These are phyloP conservation scores for Drosophila peninsularis DNA, from an alignment of 2,888 invertebrate species.

Conservation along the genomic window DNA sequence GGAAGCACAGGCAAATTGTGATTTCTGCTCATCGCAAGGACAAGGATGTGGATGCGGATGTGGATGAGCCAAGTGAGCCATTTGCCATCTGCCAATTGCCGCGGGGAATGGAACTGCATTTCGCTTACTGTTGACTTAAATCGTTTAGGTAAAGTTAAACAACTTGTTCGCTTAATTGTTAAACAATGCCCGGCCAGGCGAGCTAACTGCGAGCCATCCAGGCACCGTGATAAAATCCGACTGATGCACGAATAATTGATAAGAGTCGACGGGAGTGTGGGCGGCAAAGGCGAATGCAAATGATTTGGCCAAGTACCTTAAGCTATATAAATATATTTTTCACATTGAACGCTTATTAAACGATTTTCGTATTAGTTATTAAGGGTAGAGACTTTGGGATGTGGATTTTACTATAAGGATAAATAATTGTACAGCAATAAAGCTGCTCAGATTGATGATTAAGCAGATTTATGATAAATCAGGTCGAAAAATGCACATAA, in stretches of 20 bases:
- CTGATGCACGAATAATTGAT: constrained; percentile 54
- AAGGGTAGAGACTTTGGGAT: neutral
- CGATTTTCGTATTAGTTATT: neutral
- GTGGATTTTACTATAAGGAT: neutral
- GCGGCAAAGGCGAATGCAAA: constrained; percentile 10
- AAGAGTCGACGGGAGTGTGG: neutral
- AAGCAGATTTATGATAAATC: too few species aligned
- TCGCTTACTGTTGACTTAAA: constrained; percentile 75
- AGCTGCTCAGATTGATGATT: too few species aligned
- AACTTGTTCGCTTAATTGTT: constrained; percentile 80
- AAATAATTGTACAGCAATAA: neutral
- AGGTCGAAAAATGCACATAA: too few species aligned
- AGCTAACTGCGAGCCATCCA: constrained; percentile 12
- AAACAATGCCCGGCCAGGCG: constrained; percentile 67
- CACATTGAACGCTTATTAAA: neutral
- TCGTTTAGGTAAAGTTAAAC: constrained; percentile 80
- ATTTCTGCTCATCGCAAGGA: constrained; percentile 28
- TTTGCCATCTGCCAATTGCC: neutral
- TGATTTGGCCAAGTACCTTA: constrained; percentile 8
- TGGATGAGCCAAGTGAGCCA: constrained; percentile 26
- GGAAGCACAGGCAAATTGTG: constrained; percentile 57
- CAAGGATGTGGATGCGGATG: constrained; percentile 4
- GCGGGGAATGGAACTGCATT: constrained; percentile 32
- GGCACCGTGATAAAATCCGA: constrained; percentile 30
- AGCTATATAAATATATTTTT: neutral